Conservation (phyloP, 2,888 invertebrate species). For the Euzetes globulus region DNA sequence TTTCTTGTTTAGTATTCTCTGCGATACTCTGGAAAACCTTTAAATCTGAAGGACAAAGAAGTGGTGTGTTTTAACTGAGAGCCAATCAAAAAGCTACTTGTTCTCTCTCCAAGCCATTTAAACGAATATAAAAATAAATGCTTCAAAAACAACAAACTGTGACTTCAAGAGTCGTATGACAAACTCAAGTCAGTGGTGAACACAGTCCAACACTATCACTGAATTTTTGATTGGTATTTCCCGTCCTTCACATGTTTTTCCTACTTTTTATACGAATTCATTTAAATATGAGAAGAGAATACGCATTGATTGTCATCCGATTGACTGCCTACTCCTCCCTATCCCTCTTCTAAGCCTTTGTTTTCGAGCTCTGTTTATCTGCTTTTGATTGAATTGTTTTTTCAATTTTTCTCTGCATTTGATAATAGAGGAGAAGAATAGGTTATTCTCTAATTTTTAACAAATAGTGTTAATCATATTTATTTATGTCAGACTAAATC, state of each 20-base stretch:
- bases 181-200: neutral
- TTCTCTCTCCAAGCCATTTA: neutral
- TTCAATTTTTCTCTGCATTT: neutral
- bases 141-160: neutral
- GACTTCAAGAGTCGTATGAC: neutral
- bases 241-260: constrained; percentile 11
- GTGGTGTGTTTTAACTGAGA: constrained; percentile 8
- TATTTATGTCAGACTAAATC: constrained; percentile 3
- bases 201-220: neutral
- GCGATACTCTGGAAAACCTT: neutral
- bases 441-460: neutral
- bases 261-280: neutral
- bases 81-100: neutral
- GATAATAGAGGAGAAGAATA: neutral
- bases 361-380: too few relatives aligned
- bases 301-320: too few relatives aligned
- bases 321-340: neutral
- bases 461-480: constrained; percentile 5
- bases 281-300: neutral
- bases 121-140: neutral
- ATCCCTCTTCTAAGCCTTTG: neutral
- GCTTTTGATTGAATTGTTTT: neutral
- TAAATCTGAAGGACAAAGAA: constrained; percentile 19
- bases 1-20: neutral
- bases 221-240: constrained; percentile 1